These are phyloP conservation scores for Odontothrips loti DNA, from an alignment of 2,888 invertebrate genomes.

Conservation along the genomic window DNA sequence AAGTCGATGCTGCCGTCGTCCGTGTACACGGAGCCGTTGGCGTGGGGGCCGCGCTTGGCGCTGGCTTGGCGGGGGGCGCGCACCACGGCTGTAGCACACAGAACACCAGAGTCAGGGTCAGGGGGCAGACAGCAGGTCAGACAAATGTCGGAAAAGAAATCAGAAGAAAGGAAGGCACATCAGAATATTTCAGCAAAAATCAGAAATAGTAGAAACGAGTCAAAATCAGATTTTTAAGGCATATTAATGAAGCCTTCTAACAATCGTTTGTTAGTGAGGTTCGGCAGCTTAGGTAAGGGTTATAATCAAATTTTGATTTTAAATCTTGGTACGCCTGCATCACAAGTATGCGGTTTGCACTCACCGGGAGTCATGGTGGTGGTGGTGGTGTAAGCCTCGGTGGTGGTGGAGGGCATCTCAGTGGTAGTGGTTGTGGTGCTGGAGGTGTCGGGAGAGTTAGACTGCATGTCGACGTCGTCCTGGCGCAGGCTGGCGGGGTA, in stretches of 20 bases:
- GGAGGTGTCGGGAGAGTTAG: background rate
- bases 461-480: background rate
- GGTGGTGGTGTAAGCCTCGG: background rate
- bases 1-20: conserved; percentile 12
- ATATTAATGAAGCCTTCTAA: too few relatives aligned
- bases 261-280: too few relatives aligned
- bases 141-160: background rate
- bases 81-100: background rate
- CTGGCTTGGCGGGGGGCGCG: background rate
- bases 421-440: background rate
- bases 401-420: background rate
- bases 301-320: too few relatives aligned
- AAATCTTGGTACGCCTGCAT: too few relatives aligned
- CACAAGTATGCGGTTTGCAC: too few relatives aligned
- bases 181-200: too few relatives aligned
- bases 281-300: too few relatives aligned
- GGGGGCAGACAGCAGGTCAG: too few relatives aligned
- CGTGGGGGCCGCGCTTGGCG: background rate
- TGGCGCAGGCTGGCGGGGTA: background rate
- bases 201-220: too few relatives aligned
- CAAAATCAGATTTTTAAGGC: too few relatives aligned
- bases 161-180: background rate
- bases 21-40: background rate
- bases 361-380: background rate
- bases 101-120: too few relatives aligned